These are phyloP conservation scores for Periphyllus acericola DNA, from an alignment of 2,888 invertebrate species.

Conservation along the genomic window DNA sequence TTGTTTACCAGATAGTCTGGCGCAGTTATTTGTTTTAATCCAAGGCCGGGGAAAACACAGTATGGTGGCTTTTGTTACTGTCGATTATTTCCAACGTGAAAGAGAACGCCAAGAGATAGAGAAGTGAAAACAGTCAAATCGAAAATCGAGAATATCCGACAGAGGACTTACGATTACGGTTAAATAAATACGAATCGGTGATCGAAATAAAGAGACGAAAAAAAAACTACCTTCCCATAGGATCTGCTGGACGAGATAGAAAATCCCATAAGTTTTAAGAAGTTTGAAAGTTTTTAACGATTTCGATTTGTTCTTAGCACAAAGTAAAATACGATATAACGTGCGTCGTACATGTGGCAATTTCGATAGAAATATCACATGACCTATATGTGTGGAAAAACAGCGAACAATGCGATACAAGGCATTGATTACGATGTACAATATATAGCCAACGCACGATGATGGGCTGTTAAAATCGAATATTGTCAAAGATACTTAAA, in stretches of 20 bases:
- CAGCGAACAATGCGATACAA: neutral
- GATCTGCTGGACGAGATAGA: slow-evolving; percentile 33
- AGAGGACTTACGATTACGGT: slow-evolving; percentile 39
- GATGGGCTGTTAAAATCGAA: neutral
- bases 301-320: slow-evolving; percentile 54
- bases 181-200: slow-evolving; percentile 55
- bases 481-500: neutral
- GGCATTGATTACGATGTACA: neutral
- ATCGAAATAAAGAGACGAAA: slow-evolving; percentile 41
- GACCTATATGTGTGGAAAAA: neutral
- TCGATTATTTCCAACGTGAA: slow-evolving; percentile 40
- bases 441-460: neutral
- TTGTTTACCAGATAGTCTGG: slow-evolving; percentile 50
- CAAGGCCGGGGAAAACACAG: neutral
- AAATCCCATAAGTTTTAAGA: slow-evolving; percentile 34
- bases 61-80: slow-evolving; percentile 52
- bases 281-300: slow-evolving; percentile 54
- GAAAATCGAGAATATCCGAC: slow-evolving; percentile 47
- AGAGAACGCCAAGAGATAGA: slow-evolving; percentile 7
- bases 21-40: slow-evolving; percentile 50
- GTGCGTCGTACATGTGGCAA: slow-evolving; percentile 13
- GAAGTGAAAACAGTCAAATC: slow-evolving; percentile 31
- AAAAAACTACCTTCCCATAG: slow-evolving; percentile 40
- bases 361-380: slow-evolving; percentile 8
- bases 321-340: slow-evolving; percentile 27